Evolutionary conservation across 2,797 vertebrate genomes (phyloP).

Genomic region (Garrulus glandarius): DNA sequence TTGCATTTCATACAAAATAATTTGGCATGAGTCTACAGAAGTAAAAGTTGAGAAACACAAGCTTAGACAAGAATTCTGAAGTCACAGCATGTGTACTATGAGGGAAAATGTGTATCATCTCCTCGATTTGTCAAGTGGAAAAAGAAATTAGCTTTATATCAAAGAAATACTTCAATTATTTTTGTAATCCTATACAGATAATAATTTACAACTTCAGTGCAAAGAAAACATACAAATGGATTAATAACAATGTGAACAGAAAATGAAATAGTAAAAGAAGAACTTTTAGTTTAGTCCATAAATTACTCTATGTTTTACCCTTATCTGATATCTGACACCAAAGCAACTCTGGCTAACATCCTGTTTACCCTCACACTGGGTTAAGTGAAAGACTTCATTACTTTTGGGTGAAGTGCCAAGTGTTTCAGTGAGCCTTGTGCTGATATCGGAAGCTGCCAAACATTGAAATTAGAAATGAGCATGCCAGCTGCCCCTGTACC

Average conservation of each 20-base stretch:
- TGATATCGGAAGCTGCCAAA: constrained; percentile 70
- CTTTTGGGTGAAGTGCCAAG: constrained; percentile 59
- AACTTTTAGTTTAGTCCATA: not conserved
- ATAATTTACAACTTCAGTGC: not conserved
- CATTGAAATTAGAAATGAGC: constrained; percentile 59
- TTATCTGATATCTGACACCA: constrained; percentile 38
- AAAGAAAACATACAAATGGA: not conserved
- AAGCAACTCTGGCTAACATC: constrained; percentile 46
- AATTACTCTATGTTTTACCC: not conserved
- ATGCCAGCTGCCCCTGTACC: constrained; percentile 62
- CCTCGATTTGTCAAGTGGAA: not conserved
- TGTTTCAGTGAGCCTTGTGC: constrained; percentile 37
- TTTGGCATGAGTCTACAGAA: not conserved
- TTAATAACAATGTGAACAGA: not conserved
- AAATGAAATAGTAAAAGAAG: not conserved
- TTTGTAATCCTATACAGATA: not conserved
- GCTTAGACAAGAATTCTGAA: not conserved
- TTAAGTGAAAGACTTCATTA: constrained; percentile 53
- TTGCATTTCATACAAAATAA: constrained; percentile 35
- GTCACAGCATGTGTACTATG: not conserved
- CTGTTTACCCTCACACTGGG: constrained; percentile 49
- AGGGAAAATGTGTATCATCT: not conserved
- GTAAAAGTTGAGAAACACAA: not conserved
- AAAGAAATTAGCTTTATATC: not conserved
- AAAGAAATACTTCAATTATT: not conserved